These are phyloP conservation scores for Romanogobio albipinnatus DNA, from an alignment of 2,113 vertebrate genomes.

Conservation along the genomic window DNA sequence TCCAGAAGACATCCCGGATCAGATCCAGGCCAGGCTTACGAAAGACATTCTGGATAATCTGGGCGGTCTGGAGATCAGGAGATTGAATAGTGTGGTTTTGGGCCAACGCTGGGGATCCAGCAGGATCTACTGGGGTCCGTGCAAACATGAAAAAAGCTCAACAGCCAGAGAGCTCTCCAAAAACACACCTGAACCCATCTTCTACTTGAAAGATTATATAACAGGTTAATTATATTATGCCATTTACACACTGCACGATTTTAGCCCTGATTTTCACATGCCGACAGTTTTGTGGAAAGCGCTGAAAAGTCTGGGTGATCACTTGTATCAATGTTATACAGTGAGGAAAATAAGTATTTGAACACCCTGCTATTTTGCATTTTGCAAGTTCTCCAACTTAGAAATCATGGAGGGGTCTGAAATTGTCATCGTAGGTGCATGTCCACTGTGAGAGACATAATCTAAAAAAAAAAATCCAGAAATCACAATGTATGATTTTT, in stretches of 20 bases:
- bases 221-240: conserved; percentile 67
- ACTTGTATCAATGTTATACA: no score
- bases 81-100: conserved; percentile 59
- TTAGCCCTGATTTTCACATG: no score
- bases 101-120: conserved; percentile 61
- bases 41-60: conserved; percentile 74
- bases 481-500: no score
- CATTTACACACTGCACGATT: neutral
- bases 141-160: conserved; percentile 64
- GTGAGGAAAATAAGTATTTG: no score
- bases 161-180: conserved; percentile 73
- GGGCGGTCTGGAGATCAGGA: conserved; percentile 76
- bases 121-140: conserved; percentile 74
- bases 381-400: no score
- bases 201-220: conserved; percentile 72
- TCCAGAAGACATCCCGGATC: conserved; percentile 69
- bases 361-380: no score
- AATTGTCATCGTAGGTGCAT: no score
- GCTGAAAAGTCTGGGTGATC: no score
- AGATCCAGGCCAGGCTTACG: conserved; percentile 67
- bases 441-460: no score
- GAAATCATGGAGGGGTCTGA: no score
- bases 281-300: no score
- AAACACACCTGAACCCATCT: conserved; percentile 62
- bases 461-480: no score